These are phyloP conservation scores for Lutjanus erythropterus DNA, from an alignment of 2,113 vertebrate genomes.

Conservation along the genomic window DNA sequence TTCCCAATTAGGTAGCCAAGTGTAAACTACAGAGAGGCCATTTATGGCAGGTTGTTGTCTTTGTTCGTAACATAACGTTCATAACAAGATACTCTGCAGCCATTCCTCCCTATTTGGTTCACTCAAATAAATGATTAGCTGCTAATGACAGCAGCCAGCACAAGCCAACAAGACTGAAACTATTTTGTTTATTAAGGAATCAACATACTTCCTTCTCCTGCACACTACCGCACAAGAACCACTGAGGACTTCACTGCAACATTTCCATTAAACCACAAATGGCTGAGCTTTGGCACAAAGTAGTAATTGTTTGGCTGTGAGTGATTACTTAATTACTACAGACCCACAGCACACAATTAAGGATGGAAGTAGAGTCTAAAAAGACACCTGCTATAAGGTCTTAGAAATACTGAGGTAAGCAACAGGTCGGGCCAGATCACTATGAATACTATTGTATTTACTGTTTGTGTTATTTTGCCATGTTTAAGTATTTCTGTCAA, in stretches of 20 bases:
- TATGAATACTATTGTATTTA: neutral
- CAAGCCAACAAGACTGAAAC: neutral
- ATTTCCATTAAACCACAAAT: slow-evolving; percentile 22
- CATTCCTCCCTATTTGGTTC: neutral
- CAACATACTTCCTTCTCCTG: neutral
- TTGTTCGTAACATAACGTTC: too few species aligned
- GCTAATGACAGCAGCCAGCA: neutral
- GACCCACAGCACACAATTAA: slow-evolving; percentile 41
- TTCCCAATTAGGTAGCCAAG: neutral
- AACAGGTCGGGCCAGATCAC: too few species aligned
- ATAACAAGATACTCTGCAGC: neutral
- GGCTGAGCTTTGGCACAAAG: slow-evolving; percentile 32
- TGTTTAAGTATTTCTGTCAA: neutral
- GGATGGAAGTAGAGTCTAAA: slow-evolving; percentile 61
- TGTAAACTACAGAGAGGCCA: too few species aligned
- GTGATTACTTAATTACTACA: slow-evolving; percentile 40
- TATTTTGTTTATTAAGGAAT: neutral
- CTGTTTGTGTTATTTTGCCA: neutral
- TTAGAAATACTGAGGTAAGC: slow-evolving; percentile 13
- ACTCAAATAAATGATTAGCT: neutral
- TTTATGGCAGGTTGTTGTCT: too few species aligned
- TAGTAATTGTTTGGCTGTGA: neutral
- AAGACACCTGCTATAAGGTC: slow-evolving; percentile 22
- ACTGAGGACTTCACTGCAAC: neutral
- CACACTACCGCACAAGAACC: neutral